These are phyloP conservation scores for Sinhomidia bicolor DNA, from an alignment of 2,888 invertebrate species.

Conservation along the genomic window DNA sequence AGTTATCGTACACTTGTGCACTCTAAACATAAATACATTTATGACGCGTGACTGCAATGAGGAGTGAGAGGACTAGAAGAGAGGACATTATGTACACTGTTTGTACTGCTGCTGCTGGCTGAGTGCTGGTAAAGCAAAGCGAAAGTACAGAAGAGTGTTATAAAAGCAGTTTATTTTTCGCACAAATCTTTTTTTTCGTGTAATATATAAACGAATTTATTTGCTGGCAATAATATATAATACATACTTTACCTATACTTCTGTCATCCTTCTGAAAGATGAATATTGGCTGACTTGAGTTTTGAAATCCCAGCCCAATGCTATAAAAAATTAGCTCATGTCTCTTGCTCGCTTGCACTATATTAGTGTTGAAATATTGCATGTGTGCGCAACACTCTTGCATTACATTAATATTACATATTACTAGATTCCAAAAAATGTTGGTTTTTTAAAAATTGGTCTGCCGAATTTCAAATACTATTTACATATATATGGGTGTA, in stretches of 20 bases:
- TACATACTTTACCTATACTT: too few relatives aligned
- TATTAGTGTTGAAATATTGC: background rate
- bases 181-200: too few relatives aligned
- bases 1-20: constrained; percentile 18
- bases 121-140: too few relatives aligned
- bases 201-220: background rate
- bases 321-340: constrained; percentile 25
- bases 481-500: background rate
- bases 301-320: background rate
- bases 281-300: background rate
- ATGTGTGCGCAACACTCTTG: background rate
- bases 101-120: too few relatives aligned
- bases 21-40: constrained; percentile 7
- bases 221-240: background rate
- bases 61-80: too few relatives aligned
- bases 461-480: background rate
- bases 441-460: background rate
- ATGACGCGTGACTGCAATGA: background rate
- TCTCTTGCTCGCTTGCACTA: background rate
- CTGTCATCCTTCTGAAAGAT: background rate
- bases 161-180: too few relatives aligned
- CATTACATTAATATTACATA: background rate
- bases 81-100: too few relatives aligned
- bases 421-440: constrained; percentile 34
- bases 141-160: too few relatives aligned